Base-by-base conservation (phyloP, 1,140 invertebrate genomes). In the Diabrotica undecimpunctata region DNA sequence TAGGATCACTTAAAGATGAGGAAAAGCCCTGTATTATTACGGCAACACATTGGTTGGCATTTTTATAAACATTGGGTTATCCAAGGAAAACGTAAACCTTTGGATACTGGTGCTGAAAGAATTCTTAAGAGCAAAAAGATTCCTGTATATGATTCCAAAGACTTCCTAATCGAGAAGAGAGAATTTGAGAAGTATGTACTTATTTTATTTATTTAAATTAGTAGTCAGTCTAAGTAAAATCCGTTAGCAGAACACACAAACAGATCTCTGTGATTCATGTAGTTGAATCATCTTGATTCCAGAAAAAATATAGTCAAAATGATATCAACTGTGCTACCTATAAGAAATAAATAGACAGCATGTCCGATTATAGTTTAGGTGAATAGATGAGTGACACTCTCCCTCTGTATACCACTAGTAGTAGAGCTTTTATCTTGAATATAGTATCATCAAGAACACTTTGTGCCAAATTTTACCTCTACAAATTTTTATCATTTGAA, bases 21-120 rank as follows among this genome's bases (percentile, higher is more conserved):
- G 69, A 68, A 89, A 53, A 85, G 87, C 6, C 79, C 80, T 64
- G 75, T 83, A 46, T 75, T 91, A 61, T 82, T 74, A 37, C 81
- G 83, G 56, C 88, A 90, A 71, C 87, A 91, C 74, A 83, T 90
- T 70, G 87, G 83, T 39, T 85, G 87, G 80, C 83, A 85, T 78
- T 85, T 87, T 59, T 87, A 85, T 74, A 83, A 80, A 60, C 81
- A 89, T 75, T 92, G 90, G 90, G 74, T 82, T 61, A 64, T 83
- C 7, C 83, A 88, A 77, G 83, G 86, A 0, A 85, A 84, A 73
- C 81, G 83, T 68, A 79, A 78, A 67, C 77, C 84, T 6, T 56
- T 76, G 12, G 79, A 86, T 37, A 84, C 81, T 3, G 79, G 80
- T 1, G 73, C 82, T 8, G 83, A 85, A 70, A 68, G 80, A 37